Evolutionary conservation across 2,797 vertebrate genomes (phyloP), one percentile per base, ranked within the genome.

Genomic region (Chloroceryle amazona): DNA sequence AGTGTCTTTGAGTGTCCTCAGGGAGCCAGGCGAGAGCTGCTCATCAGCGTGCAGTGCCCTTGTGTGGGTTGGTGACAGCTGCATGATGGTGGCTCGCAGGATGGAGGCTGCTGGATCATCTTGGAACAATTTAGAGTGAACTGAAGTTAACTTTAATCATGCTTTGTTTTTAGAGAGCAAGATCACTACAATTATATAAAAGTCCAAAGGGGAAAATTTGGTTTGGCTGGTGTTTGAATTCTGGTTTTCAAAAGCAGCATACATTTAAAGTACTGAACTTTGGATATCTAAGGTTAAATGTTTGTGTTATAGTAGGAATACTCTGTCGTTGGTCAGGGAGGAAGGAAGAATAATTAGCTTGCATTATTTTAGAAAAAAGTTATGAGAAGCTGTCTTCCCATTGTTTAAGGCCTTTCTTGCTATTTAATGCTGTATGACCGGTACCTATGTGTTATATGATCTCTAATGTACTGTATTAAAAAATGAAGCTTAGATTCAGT

Each of bases 21-120:
- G 0, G 0, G 6, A 39, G 51, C 10, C 0, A 0, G 2, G 29
- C 0, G 6, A 74, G 20, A 13, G n/a, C n/a, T 8, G 26, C 72
- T 58, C 7, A 5, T n/a, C 3, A 5, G 39, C 18, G 31, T 5
- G 2, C 8, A 5, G 16, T 17, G 41, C 25, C 13, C 9, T 1
- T 35, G 11, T 3, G 5, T 29, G 37, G 37, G 60, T 16, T 63
- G 62, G 20, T 15, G 57, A 86, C 19, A 52, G 72, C 55, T 81
- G 57, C 29, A 31, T 39, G 61, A 74, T 75, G 44, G 60, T 41
- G 55, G 54, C 67, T 78, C 29, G 13, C 29, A 62, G 94, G 80
- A 93, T 88, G 84, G 86, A 89, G 88, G 74, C 90, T 94, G 73
- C 94, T 91, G 88, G 86, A 88, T 86, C 57, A 12, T 91, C 60